Base-by-base conservation (phyloP, 2,888 invertebrate genomes). In the Lasioglossum oenotherae region DNA sequence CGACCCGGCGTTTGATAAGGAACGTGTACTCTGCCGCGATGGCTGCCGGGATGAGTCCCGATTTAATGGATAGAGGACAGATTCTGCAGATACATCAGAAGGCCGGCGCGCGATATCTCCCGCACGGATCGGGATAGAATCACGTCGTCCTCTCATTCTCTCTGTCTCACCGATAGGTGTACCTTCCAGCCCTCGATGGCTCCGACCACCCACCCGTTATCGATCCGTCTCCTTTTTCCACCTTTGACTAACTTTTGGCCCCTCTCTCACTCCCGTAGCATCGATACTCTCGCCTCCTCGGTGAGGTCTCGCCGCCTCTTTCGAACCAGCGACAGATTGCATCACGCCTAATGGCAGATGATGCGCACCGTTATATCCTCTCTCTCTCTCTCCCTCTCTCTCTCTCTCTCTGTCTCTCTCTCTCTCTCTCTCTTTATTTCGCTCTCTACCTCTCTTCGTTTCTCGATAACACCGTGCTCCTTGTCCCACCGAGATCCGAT, bases 51-150 rank as follows among this genome's bases (percentile, higher is more conserved):
- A 91, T 92, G 92, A 93, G 91, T 90, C 89, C 89, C 90, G 91
- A 92, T 92, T 93, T 94, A 94, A 94, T 93, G 93, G 93, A 93
- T 92, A 88, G 91, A 93, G 92, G 87, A 92, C 92, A 93, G 93
- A 94, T 94, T 93, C 90, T 90, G 91, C 88, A 93, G 93, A 94
- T 94, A 93, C 91, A 92, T 93, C 92, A 92, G 93, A 92, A 93
- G 91, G 90, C 89, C 91, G 90, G 57, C 60, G 89, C 85, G 86
- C 81, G 92, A 88, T 94, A 94, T 94, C 94, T 91, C 85, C 74
- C 78, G 86, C 90, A 87, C 91, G 92, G 91, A 94, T 94, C 94
- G 90, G 91, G 87, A 89, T 89, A 84, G 89, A 93, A 91, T 92
- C 94, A 94, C 94, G 94, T 93, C 91, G 88, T 86, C 85, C 88